Percentiles rank a stretch among this genome's conserved stretches.
Conservation (phyloP, 2,797 vertebrate species). For the Pipistrellus kuhlii region DNA sequence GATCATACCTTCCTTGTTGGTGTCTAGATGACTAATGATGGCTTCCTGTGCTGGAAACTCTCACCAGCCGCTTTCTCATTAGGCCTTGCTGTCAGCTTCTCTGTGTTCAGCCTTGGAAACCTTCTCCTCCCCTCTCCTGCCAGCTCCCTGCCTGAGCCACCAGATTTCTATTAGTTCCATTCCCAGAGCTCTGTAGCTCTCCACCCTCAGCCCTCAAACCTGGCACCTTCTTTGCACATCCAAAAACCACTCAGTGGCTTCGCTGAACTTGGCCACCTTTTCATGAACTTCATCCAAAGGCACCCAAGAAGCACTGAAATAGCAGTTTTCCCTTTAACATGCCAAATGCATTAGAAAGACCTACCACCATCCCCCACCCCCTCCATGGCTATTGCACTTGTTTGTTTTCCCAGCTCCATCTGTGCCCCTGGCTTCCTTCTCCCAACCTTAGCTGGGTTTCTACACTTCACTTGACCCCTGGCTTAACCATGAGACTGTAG, state of each 20-base stretch:
- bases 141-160: neutral
- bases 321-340: neutral
- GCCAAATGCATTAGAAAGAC: neutral
- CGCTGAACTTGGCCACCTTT: neutral
- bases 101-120: neutral
- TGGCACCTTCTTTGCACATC: neutral
- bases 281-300: slow-evolving; percentile 12
- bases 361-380: no score
- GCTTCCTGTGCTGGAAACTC: neutral
- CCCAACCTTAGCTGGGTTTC: neutral
- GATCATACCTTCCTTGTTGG: neutral
- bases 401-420: neutral
- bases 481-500: neutral
- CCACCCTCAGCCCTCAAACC: no score
- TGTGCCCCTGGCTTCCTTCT: neutral
- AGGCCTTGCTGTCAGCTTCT: neutral
- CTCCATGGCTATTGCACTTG: no score
- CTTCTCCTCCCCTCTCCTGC: neutral
- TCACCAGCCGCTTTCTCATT: fast-evolving
- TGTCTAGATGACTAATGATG: neutral
- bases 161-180: neutral
- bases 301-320: neutral
- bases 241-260: neutral
- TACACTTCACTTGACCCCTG: neutral
- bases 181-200: neutral